Base-by-base conservation (phyloP, 2,797 vertebrate species). In the Coccyzus lansbergi region DNA sequence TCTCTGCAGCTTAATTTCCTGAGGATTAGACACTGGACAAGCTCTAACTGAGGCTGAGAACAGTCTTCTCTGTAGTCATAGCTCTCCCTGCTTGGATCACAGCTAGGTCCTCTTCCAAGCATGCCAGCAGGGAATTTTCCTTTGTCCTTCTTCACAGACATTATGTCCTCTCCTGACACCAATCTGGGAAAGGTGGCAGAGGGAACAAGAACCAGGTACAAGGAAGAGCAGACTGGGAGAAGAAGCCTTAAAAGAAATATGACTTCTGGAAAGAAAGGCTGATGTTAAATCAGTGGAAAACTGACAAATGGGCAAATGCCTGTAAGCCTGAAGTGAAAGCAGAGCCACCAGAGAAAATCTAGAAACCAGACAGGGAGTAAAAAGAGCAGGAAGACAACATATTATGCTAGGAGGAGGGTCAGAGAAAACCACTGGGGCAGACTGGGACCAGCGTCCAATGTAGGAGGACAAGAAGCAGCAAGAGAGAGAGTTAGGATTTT, bases 1-100 rank as follows among this genome's bases (percentile, higher is more conserved):
- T 93, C 62, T 77, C 68, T 59, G 49, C 80, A 84, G 34, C 67
- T 87, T 92, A 64, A 83, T 92, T 94, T 92, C 84, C 88, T 71
- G 65, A 85, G 76, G 82, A 92, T 93, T 95, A 92, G 15, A 52
- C 34, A 64, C 56, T 91, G 91, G 76, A 91, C 68, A 36, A 58
- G 75, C 68, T 92, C 64, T 94, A 81, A 86, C 69, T 42, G 58
- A 94, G 64, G 44, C 60, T 0, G 2, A 91, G 84, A 87, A 94
- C 10, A 91, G 28, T 69, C 0, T 71, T 83, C 78, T 46, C 56
- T 78, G 56, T 51, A 93, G 79, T 75, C 68, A 87, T 55, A 68
- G 84, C 44, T 85, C 69, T 44, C 44, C 49, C 60, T 51, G 21
- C 64, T 78, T 62, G 48, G 64, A 93, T 46, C 38, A 65, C 83